A percentile compares a stretch with the other conserved stretches of the same genome.
phyloP scores from a whole-genome alignment of 2,888 invertebrate species.

The Tupiocoris notatus region DNA sequence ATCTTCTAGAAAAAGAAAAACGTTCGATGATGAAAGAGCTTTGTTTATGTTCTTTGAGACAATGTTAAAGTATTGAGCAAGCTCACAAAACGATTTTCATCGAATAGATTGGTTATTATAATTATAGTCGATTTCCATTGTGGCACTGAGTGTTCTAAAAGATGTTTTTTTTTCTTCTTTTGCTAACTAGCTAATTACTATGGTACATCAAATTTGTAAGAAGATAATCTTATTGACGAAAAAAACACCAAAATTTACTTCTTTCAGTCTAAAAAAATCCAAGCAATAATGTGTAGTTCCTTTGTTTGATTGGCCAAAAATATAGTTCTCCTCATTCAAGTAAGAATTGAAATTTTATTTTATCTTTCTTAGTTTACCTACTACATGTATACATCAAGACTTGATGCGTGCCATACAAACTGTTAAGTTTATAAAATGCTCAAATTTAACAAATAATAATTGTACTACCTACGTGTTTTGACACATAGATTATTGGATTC shows the following conservation, averaged over 20 bases:
- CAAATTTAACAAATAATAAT: conserved; percentile 26
- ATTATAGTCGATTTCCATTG: conserved; percentile 21
- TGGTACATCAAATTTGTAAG: not conserved
- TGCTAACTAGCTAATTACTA: not conserved
- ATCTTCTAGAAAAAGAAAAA: not conserved
- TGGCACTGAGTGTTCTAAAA: conserved; percentile 33
- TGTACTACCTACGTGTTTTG: conserved; percentile 17
- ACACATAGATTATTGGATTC: conserved; percentile 2
- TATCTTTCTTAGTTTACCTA: conserved; percentile 10
- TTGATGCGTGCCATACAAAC: conserved; percentile 40
- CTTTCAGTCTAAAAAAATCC: conserved; percentile 16
- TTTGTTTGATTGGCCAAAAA: conserved; percentile 37
- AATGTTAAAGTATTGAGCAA: conserved; percentile 34
- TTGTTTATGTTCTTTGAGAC: conserved; percentile 40
- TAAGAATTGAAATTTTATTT: conserved; percentile 17
- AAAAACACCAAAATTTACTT: conserved; percentile 27
- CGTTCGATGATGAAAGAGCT: conserved; percentile 29
- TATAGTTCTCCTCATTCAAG: conserved; percentile 22
- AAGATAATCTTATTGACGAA: conserved; percentile 6
- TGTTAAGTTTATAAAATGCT: conserved; percentile 41
- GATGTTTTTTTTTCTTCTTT: conserved; percentile 13
- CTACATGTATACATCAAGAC: conserved; percentile 31
- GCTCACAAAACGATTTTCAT: conserved; percentile 8
- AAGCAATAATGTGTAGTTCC: conserved; percentile 42
- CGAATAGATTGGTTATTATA: conserved; percentile 11